Evolutionary conservation across 2,797 vertebrate species (phyloP).

Genomic region (Cryptoprocta ferox): DNA sequence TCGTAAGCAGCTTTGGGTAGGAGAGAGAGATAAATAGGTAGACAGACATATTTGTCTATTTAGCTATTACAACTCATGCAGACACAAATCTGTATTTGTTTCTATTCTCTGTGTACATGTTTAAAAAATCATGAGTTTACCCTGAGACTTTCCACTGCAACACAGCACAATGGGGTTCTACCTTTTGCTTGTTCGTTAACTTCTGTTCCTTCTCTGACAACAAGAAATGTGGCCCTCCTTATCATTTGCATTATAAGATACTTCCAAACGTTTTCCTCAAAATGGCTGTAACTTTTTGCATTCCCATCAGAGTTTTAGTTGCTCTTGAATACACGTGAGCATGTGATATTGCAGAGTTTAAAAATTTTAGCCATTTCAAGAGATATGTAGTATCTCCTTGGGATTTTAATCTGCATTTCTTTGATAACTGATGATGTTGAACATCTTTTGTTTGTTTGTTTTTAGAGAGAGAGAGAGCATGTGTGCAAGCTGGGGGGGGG

Average conservation of each 20-base stretch:
- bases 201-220: not conserved
- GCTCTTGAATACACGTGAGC: not conserved
- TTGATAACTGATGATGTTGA: not conserved
- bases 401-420: not conserved
- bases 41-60: not conserved
- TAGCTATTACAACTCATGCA: not conserved
- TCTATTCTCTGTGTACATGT: not conserved
- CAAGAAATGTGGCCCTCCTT: not conserved
- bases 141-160: not conserved
- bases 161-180: not conserved
- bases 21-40: not conserved
- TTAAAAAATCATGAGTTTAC: not conserved
- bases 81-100: not conserved
- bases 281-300: not conserved
- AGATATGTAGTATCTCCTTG: not conserved
- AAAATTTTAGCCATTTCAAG: not conserved
- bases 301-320: not conserved
- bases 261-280: not conserved
- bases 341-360: not conserved
- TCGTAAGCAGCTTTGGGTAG: not conserved
- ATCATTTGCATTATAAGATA: not conserved
- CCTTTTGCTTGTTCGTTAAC: not conserved
- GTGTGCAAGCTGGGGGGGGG: too few species aligned
- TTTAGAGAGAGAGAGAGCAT: too few species aligned
- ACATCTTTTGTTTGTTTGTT: not conserved